A percentile compares a stretch with the other conserved stretches of the same genome.
phyloP scores from a whole-genome alignment of 2,113 vertebrate species.

The Mastomys coucha region DNA sequence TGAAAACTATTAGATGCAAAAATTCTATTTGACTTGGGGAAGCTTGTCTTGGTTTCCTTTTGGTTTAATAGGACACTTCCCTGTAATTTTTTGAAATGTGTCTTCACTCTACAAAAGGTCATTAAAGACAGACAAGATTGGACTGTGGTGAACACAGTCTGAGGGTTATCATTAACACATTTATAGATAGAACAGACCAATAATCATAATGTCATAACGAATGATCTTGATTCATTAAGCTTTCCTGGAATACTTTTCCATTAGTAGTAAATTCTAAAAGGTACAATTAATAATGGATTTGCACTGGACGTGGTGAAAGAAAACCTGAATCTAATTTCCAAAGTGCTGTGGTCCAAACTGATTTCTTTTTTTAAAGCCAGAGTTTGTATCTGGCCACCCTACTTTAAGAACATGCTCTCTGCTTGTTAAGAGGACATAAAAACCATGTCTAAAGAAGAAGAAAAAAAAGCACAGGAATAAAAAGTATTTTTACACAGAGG shows the following conservation, averaged over 20 bases:
- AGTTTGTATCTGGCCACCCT: background rate
- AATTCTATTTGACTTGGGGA: slow-evolving; percentile 24
- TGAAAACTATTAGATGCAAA: slow-evolving; percentile 3
- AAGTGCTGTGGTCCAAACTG: background rate
- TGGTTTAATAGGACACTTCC: background rate
- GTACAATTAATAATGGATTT: background rate
- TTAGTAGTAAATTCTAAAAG: slow-evolving; percentile 24
- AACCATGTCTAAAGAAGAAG: background rate
- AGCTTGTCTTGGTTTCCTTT: slow-evolving; percentile 34
- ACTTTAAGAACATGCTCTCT: slow-evolving; percentile 18
- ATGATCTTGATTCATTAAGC: background rate
- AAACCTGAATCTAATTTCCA: background rate
- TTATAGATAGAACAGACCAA: slow-evolving; percentile 19
- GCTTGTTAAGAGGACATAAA: background rate
- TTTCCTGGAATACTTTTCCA: slow-evolving; percentile 46
- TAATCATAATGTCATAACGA: background rate
- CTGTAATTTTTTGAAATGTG: slow-evolving; percentile 3
- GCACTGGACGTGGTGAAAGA: too few relatives aligned
- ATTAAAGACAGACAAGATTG: slow-evolving; percentile 39
- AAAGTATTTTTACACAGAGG: slow-evolving; percentile 28
- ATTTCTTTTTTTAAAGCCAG: background rate
- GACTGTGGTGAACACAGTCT: slow-evolving; percentile 43
- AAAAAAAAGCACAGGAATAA: background rate
- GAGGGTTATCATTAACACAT: slow-evolving; percentile 39
- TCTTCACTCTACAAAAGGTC: background rate